Evolutionary conservation across 2,888 invertebrate genomes (phyloP).

Genomic region (Eutolmus rufibarbis): DNA sequence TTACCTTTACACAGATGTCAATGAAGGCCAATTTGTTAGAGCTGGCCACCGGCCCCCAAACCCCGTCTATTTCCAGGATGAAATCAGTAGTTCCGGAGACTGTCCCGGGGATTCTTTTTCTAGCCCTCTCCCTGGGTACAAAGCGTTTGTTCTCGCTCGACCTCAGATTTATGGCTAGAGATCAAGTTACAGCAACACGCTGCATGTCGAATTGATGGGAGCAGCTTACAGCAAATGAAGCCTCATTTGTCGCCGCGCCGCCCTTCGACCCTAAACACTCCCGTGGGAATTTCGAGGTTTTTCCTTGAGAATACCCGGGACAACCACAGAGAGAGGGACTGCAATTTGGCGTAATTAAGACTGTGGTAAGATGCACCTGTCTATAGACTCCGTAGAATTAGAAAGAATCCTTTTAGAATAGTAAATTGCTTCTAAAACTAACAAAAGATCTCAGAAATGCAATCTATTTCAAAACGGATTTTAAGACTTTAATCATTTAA

Average conservation of each 20-base stretch:
- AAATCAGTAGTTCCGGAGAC: background rate
- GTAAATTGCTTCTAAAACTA: background rate
- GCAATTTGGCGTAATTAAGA: background rate
- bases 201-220: constrained; percentile 37
- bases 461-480: background rate
- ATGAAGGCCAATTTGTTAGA: constrained; percentile 41
- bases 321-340: background rate
- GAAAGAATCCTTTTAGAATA: background rate
- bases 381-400: background rate
- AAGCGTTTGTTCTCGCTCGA: background rate
- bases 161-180: constrained; percentile 8
- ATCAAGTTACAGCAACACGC: constrained; percentile 21
- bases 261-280: background rate
- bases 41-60: background rate
- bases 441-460: background rate
- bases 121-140: background rate
- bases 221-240: constrained; percentile 29
- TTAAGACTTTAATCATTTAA: background rate
- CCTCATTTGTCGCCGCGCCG: constrained; percentile 25
- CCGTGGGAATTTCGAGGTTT: background rate
- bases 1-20: constrained; percentile 43
- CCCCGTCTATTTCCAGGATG: background rate
- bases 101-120: background rate
- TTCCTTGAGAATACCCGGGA: background rate
- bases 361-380: background rate